phyloP scores from a whole-genome alignment of 2,888 invertebrate genomes.

The Tachina lurida region DNA sequence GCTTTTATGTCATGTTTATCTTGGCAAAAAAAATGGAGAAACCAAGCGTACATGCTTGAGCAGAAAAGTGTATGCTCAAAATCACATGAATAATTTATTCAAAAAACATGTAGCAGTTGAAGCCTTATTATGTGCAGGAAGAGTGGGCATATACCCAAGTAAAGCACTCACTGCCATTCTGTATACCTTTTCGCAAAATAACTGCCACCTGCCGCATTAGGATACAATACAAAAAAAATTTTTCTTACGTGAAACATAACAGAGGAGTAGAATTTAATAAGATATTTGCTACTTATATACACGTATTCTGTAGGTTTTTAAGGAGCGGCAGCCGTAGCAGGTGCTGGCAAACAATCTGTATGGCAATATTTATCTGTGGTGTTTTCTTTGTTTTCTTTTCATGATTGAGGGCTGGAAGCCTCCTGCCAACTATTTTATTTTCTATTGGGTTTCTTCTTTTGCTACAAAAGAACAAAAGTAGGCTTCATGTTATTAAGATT shows the following conservation, averaged over 20 bases:
- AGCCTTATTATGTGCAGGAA: not conserved
- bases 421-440: not conserved
- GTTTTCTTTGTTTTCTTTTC: not conserved
- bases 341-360: not conserved
- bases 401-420: not conserved
- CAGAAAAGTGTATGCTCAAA: not conserved
- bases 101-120: constrained; percentile 8
- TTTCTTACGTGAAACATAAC: not conserved
- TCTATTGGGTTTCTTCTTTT: not conserved
- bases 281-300: not conserved
- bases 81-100: constrained; percentile 41
- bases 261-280: not conserved
- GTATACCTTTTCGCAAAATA: not conserved
- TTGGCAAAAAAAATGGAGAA: not conserved
- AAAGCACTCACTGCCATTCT: not conserved
- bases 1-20: constrained; percentile 6
- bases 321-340: not conserved
- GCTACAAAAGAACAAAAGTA: not conserved
- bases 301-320: not conserved
- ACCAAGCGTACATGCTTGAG: constrained; percentile 20
- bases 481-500: not conserved
- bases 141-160: not conserved
- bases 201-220: not conserved
- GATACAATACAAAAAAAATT: not conserved
- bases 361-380: not conserved